Base-by-base conservation (phyloP, 2,888 invertebrate genomes). In the Sinhomidia bicolor region DNA sequence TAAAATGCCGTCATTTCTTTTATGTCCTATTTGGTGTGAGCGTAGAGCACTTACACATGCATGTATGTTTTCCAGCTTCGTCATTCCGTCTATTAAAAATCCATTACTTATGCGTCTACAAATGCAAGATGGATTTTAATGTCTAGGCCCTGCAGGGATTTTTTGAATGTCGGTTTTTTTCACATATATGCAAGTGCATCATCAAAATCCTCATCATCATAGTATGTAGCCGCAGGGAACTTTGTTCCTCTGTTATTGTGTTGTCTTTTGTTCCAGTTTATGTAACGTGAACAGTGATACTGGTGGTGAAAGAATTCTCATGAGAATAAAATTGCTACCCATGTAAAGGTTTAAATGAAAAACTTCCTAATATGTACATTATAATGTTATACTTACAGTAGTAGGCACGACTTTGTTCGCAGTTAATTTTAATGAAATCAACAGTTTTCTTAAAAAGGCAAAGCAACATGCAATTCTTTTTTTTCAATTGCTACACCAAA, bases 81-180 rank as follows among this genome's bases (percentile, higher is more conserved):
- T 57, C 79, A 79, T 57, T 57, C 78, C 23, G 10, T 20, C 79
- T 60, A 79, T 79, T 79, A 79, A 57, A 79, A 79, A 20, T 79
- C 79, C 79, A 79, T 57, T 79, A 79, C 60, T 12, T 14, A 76
- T 79, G 60, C 57, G 17, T 71, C 29, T 54, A 79, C n/a, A n/a
- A n/a, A 54, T 23, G 32, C 32, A 54, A 5, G 78, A 78, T 54
- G 29, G 14, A 12, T 51, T 54, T 41, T 47, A 14, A 36, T 62
- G 26, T 32, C 12, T 26, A 26, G 54, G 29, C 76, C 76, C 51
- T 29, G 76, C 76, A 78, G 76, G 76, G 76, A 54, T 78, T 44
- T 78, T 9, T n/a, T n/a, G n/a, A 68, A 26, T 44, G 41, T 41
- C 5, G 20, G 17, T 29, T 26, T 54, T 51, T 60, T 54, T 54